phyloP scores from a whole-genome alignment of 2,113 vertebrate species.

The Poeciliopsis turrubarensis region DNA sequence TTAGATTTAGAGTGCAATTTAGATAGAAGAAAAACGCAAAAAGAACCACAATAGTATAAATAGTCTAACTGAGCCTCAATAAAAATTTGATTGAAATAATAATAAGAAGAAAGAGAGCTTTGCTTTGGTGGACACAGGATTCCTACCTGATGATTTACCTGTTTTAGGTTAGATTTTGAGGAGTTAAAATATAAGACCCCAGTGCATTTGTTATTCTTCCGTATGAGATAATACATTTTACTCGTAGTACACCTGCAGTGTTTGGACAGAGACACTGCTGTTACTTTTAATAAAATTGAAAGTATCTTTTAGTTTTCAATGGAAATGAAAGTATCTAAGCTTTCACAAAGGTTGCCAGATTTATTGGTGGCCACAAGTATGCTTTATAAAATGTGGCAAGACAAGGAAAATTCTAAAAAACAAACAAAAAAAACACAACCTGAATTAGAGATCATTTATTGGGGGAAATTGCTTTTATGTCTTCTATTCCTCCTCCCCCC shows the following conservation, averaged over 20 bases:
- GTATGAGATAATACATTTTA: not conserved
- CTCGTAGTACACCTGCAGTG: not conserved
- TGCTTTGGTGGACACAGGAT: not conserved
- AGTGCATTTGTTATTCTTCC: not conserved
- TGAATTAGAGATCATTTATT: not conserved
- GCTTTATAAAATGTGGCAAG: not conserved
- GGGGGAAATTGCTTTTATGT: too few relatives aligned
- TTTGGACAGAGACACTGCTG: not conserved
- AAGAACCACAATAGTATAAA: not conserved
- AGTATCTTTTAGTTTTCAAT: not conserved
- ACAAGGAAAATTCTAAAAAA: not conserved
- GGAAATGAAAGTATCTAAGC: too few relatives aligned
- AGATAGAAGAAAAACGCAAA: not conserved
- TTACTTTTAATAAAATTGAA: not conserved
- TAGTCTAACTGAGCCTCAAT: not conserved
- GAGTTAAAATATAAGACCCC: not conserved
- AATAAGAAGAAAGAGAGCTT: not conserved
- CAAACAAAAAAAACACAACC: not conserved
- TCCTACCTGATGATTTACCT: not conserved
- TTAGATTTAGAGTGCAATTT: slow-evolving; percentile 18
- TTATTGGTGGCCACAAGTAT: not conserved
- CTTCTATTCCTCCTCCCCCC: too few relatives aligned
- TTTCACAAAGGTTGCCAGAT: not conserved
- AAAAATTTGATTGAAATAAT: not conserved
- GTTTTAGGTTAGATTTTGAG: not conserved